phyloP scores from a whole-genome alignment of 2,888 invertebrate genomes.

The Hypomecis punctinalis region DNA sequence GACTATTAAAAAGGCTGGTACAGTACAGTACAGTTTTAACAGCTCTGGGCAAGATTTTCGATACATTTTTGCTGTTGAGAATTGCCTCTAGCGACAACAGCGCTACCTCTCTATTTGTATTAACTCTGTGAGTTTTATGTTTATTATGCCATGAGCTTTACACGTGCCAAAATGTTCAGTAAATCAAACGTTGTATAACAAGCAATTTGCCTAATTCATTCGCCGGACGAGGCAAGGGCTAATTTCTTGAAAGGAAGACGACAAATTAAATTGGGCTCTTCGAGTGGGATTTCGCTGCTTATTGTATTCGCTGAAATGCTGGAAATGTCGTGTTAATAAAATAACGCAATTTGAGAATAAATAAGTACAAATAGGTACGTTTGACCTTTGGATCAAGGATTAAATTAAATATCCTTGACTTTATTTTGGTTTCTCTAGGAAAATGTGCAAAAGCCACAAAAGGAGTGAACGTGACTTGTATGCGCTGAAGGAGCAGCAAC shows the following conservation, averaged over 20 bases:
- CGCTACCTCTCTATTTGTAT: no score
- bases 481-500: no score
- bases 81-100: no score
- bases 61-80: no score
- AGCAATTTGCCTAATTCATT: slow-evolving; percentile 4
- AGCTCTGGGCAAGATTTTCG: no score
- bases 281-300: slow-evolving; percentile 24
- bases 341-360: not conserved
- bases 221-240: slow-evolving; percentile 7
- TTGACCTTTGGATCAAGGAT: not conserved
- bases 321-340: slow-evolving; percentile 1
- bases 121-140: no score
- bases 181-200: not conserved
- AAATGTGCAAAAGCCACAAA: no score
- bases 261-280: slow-evolving; percentile 30
- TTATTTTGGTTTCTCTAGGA: no score
- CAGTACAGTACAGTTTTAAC: no score
- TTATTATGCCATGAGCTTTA: not conserved
- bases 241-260: slow-evolving; percentile 21
- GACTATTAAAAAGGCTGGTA: no score
- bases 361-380: not conserved
- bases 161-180: not conserved
- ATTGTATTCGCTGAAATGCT: slow-evolving; percentile 25
- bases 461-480: no score
- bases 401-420: no score